A percentile compares a stretch with the other conserved stretches of the same genome.
phyloP scores from a whole-genome alignment of 2,888 invertebrate species.

The Rhamphomyia laevipes region DNA sequence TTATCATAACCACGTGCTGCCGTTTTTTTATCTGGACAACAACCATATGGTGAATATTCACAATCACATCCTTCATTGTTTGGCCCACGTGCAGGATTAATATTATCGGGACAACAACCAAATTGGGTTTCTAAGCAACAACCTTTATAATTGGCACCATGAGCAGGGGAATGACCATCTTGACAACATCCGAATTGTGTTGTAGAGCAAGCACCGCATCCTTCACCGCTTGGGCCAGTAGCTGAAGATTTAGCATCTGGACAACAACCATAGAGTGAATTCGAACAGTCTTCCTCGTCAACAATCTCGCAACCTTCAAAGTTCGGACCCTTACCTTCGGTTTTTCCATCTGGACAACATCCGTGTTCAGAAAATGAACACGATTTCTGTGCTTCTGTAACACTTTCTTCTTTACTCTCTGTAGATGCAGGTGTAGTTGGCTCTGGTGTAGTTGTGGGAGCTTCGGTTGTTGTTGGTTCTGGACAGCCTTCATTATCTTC shows the following conservation, averaged over 20 bases:
- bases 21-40: slow-evolving; percentile 75
- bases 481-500: slow-evolving; percentile 73
- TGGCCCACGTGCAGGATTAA: slow-evolving; percentile 68
- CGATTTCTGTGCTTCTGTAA: slow-evolving; percentile 23
- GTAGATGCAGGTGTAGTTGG: slow-evolving; percentile 11
- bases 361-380: slow-evolving; percentile 41
- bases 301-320: slow-evolving; percentile 25
- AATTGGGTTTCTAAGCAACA: slow-evolving; percentile 60
- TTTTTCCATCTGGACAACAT: slow-evolving; percentile 60
- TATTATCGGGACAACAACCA: slow-evolving; percentile 89
- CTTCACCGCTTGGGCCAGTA: slow-evolving; percentile 55
- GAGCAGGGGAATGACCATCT: slow-evolving; percentile 72
- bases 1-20: slow-evolving; percentile 66
- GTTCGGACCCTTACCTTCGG: slow-evolving; percentile 48
- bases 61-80: slow-evolving; percentile 71
- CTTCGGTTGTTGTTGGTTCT: slow-evolving; percentile 39
- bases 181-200: slow-evolving; percentile 77
- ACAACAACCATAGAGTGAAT: slow-evolving; percentile 61
- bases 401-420: slow-evolving; percentile 7
- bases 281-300: slow-evolving; percentile 38
- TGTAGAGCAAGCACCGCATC: slow-evolving; percentile 61
- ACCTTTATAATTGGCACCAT: slow-evolving; percentile 71
- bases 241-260: slow-evolving; percentile 54
- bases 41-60: slow-evolving; percentile 61
- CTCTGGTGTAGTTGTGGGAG: slow-evolving; percentile 24